phyloP scores from a whole-genome alignment of 2,888 invertebrate genomes.

The Scaptomyza caliginosa region DNA sequence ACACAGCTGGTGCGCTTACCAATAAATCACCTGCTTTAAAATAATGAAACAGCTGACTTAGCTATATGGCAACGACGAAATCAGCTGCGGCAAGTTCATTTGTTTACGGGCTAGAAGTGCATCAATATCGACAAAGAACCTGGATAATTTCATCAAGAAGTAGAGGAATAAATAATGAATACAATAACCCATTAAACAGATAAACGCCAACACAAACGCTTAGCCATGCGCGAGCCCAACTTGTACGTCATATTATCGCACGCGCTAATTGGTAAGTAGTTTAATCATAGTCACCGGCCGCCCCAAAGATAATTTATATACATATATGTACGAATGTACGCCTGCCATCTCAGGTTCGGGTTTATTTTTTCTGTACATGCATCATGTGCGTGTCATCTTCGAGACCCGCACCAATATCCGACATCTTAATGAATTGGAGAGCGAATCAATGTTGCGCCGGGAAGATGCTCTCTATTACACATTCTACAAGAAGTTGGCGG shows the following conservation, averaged over 20 bases:
- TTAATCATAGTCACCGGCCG: slow-evolving; percentile 22
- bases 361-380: slow-evolving; percentile 86
- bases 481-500: slow-evolving; percentile 92
- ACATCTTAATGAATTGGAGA: slow-evolving; percentile 90
- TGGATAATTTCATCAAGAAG: slow-evolving; percentile 16
- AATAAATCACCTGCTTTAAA: slow-evolving; percentile 21
- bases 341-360: slow-evolving; percentile 85
- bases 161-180: slow-evolving; percentile 53
- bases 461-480: slow-evolving; percentile 96
- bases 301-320: background rate
- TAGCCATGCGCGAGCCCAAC: slow-evolving; percentile 80
- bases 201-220: slow-evolving; percentile 24
- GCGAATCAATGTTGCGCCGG: slow-evolving; percentile 93
- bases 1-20: slow-evolving; percentile 8
- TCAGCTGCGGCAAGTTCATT: slow-evolving; percentile 43
- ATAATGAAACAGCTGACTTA: slow-evolving; percentile 32
- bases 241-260: slow-evolving; percentile 80
- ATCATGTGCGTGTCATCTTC: slow-evolving; percentile 89
- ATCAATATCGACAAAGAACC: slow-evolving; percentile 12
- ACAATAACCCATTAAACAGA: slow-evolving; percentile 19
- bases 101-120: slow-evolving; percentile 37
- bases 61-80: slow-evolving; percentile 13
- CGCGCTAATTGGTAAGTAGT: slow-evolving; percentile 81
- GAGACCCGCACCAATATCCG: slow-evolving; percentile 94
- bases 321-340: background rate